phyloP scores from a whole-genome alignment of 2,797 vertebrate species.

The Otolemur crassicaudatus region DNA sequence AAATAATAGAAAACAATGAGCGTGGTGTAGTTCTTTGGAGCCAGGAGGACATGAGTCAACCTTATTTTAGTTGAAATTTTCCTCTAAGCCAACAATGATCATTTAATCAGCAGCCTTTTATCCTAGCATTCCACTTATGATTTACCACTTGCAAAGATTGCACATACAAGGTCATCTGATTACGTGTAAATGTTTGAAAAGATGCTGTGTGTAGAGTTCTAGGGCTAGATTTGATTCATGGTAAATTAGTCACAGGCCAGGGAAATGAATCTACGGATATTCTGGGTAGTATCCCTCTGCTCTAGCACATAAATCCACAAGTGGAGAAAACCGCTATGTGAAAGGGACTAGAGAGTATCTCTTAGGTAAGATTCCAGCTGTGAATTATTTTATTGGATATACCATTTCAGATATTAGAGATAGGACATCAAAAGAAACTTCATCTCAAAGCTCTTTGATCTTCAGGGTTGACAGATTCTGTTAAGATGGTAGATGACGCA shows the following conservation, averaged over 20 bases:
- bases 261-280: neutral
- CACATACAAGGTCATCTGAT: neutral
- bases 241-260: neutral
- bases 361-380: constrained; percentile 21
- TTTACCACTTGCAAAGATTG: constrained; percentile 34
- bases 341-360: neutral
- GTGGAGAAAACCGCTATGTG: neutral
- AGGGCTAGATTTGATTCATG: neutral
- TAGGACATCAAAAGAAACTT: neutral
- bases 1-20: constrained; percentile 1
- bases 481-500: neutral
- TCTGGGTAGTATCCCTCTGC: neutral
- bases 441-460: constrained; percentile 30
- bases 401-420: constrained; percentile 2
- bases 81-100: neutral
- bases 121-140: neutral
- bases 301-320: neutral
- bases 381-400: constrained; percentile 14
- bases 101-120: neutral
- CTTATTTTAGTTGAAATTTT: constrained; percentile 6
- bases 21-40: neutral
- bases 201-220: neutral
- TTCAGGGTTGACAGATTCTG: constrained; percentile 13
- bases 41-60: neutral
- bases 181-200: constrained; percentile 35